Evolutionary conservation across 2,888 invertebrate species (phyloP).

Genomic region (Callyntrura sp.): DNA sequence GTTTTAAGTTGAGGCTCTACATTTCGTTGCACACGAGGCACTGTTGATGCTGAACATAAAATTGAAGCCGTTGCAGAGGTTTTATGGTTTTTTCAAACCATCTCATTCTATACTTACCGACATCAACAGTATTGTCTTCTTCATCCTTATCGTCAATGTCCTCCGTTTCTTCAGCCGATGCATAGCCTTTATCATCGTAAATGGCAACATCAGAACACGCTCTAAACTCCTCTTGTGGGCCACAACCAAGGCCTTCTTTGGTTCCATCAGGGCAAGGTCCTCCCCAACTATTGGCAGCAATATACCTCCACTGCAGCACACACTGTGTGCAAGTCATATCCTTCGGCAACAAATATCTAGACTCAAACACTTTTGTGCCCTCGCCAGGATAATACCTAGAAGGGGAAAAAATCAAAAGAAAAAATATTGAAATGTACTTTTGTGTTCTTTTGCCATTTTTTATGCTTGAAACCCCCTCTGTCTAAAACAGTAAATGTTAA

Average conservation of each 20-base stretch:
- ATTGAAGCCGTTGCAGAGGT: not conserved
- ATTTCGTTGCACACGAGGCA: not conserved
- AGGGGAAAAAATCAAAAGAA: conserved; percentile 1
- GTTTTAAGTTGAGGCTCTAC: not conserved
- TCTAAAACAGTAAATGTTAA: conserved; percentile 35
- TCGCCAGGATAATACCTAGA: conserved; percentile 86
- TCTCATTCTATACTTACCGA: conserved; percentile 76
- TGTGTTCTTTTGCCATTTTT: conserved; percentile 89
- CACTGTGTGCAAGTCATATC: conserved; percentile 92
- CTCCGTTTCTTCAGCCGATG: conserved; percentile 84
- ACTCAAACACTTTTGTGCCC: conserved; percentile 92
- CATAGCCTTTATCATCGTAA: conserved; percentile 86
- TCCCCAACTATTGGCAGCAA: conserved; percentile 94
- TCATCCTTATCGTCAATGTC: conserved; percentile 84
- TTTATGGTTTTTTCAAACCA: conserved; percentile 31
- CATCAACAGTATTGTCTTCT: conserved; percentile 84
- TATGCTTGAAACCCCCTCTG: not conserved
- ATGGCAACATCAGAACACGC: conserved; percentile 94
- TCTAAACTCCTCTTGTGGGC: conserved; percentile 87
- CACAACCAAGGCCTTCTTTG: conserved; percentile 81
- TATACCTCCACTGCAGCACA: conserved; percentile 95
- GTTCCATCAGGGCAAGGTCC: conserved; percentile 89
- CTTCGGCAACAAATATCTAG: conserved; percentile 89
- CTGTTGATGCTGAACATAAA: too few relatives aligned
- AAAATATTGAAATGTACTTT: conserved; percentile 85